These are phyloP conservation scores for Chymomyza caudatula DNA, from an alignment of 2,888 invertebrate species.

Conservation along the genomic window DNA sequence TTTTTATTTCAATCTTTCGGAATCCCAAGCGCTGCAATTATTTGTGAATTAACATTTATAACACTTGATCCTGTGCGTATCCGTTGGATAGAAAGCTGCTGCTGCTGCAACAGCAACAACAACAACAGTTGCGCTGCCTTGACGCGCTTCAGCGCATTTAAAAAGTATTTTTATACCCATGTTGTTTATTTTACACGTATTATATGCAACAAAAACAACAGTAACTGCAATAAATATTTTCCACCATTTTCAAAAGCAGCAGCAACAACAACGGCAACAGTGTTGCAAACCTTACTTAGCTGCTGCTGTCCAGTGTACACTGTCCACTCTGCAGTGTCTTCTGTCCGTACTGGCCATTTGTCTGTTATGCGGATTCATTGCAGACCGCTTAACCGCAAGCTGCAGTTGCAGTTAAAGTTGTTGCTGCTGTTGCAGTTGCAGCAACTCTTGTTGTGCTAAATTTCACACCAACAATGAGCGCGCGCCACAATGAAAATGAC, in stretches of 20 bases:
- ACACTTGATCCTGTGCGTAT: slow-evolving; percentile 66
- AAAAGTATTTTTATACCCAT: slow-evolving; percentile 57
- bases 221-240: slow-evolving; percentile 48
- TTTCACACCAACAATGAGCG: slow-evolving; percentile 72
- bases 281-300: slow-evolving; percentile 7
- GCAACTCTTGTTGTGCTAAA: slow-evolving; percentile 58
- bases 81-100: slow-evolving; percentile 22
- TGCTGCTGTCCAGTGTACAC: slow-evolving; percentile 24
- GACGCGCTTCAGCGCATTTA: slow-evolving; percentile 65
- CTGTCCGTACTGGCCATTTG: slow-evolving; percentile 41
- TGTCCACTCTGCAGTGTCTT: slow-evolving; percentile 40
- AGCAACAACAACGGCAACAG: slow-evolving; percentile 9
- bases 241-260: slow-evolving; percentile 34
- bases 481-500: slow-evolving; percentile 67
- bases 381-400: slow-evolving; percentile 31
- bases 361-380: slow-evolving; percentile 71
- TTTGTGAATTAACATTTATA: slow-evolving; percentile 74
- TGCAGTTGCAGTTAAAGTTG: slow-evolving; percentile 20
- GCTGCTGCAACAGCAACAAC: slow-evolving; percentile 1
- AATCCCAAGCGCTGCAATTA: slow-evolving; percentile 57
- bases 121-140: slow-evolving; percentile 40
- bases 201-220: slow-evolving; percentile 13
- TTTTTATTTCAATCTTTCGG: background rate
- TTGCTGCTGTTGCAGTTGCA: slow-evolving; percentile 17
- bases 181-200: slow-evolving; percentile 15